Evolutionary conservation across 2,113 vertebrate species (phyloP), one percentile per base, ranked within the genome.

Genomic region (Xiphophorus couchianus): DNA sequence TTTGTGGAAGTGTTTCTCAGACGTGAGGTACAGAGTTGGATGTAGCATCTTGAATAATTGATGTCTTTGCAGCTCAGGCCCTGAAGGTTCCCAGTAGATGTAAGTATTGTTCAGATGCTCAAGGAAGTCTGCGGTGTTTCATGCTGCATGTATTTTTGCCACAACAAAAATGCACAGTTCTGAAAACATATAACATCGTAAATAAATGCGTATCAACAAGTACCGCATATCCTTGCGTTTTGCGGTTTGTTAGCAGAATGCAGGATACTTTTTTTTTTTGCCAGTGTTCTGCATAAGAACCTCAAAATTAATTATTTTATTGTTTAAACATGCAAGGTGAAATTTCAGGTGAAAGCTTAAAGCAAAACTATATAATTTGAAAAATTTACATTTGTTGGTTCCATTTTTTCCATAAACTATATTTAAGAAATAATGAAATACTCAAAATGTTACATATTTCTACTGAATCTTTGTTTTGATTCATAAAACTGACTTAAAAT

Each of bases 11-110:
- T 92, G 83, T 91, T 91, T 89, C 89, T 85, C 88, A 79, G 72
- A 69, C 79, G 22, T 48, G 73, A 70, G 68, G 39, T 51, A 75
- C n/a, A 0, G 69, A 29, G 78, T 29, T 66, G 71, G 51, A 67
- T 84, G 74, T 83, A 91, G 78, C 79, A 82, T 90, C 73, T 76
- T 95, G 90, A 95, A 94, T 95, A 93, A 94, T 94, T 93, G 69
- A 94, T 93, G 86, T 62, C 74, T 88, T 90, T 90, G 81, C 87
- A 86, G 61, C 63, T 68, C 30, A 17, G 75, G 80, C 82, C 90
- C 80, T 86, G 68, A 84, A 90, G 92, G 89, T 74, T 87, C 86
- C 77, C 79, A 66, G 82, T n/a, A 86, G 92, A 89, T 88, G 83
- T 92, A 71, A 69, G 78, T 88, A 85, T 90, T 91, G 88, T 93